These are phyloP conservation scores for Thermophis baileyi DNA, from an alignment of 2,113 vertebrate species.

Conservation along the genomic window DNA sequence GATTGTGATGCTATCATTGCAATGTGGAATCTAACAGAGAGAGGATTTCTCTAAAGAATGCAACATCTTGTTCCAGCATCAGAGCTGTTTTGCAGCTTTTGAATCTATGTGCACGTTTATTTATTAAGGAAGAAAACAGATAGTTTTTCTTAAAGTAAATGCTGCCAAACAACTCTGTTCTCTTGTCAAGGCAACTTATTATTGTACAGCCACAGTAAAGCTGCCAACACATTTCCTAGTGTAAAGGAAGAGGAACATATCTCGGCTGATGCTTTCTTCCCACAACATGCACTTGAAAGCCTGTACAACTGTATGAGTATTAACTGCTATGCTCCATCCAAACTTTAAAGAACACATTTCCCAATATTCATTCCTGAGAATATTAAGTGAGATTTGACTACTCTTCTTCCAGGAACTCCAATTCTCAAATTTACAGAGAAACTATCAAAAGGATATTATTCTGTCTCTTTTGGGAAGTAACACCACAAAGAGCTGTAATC, in stretches of 20 bases:
- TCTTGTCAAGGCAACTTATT: background rate
- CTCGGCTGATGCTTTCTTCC: background rate
- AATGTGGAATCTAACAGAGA: conserved; percentile 46
- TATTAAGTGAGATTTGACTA: background rate
- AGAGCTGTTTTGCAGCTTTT: conserved; percentile 50
- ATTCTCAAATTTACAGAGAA: background rate
- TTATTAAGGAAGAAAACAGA: conserved; percentile 49
- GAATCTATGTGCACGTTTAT: conserved; percentile 51
- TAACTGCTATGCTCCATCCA: background rate
- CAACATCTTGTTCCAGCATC: conserved; percentile 52
- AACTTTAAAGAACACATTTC: background rate
- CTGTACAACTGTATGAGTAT: background rate
- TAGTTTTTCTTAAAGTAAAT: background rate
- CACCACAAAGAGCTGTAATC: background rate
- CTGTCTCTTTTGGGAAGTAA: background rate
- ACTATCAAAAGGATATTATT: background rate
- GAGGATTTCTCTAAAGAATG: conserved; percentile 22
- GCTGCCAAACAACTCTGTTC: background rate
- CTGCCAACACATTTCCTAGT: background rate
- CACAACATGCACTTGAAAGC: background rate
- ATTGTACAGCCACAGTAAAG: background rate
- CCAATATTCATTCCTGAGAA: background rate
- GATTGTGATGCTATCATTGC: conserved; percentile 7
- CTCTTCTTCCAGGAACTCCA: background rate
- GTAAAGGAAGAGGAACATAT: background rate